Evolutionary conservation across 2,797 vertebrate species (phyloP), one percentile per base, ranked within the genome.

Genomic region (Epinephelus coioides): DNA sequence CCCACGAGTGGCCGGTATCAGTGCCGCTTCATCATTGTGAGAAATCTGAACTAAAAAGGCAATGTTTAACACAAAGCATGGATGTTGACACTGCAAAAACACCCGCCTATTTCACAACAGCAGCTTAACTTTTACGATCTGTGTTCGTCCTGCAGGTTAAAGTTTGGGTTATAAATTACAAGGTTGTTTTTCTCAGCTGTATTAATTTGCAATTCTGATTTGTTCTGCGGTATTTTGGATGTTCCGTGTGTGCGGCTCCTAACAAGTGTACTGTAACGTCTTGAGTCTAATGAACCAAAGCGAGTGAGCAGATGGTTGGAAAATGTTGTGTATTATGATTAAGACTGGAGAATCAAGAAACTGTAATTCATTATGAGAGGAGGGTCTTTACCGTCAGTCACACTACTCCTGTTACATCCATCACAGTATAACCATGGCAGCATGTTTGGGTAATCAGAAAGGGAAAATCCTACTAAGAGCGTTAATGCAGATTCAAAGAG

Each of bases 201-300:
- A 63, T 56, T 38, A 2, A 71, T 66, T 81, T 62, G 47, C 34
- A 59, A 43, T 50, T 75, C 15, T 30, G 34, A 76, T 68, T 49
- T 51, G 38, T 18, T 46, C 53, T 17, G 12, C 30, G 19, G 12
- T 61, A 43, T 67, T 18, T 54, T 53, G 47, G 1, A 46, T 64
- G n/a, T 43, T 54, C 38, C 64, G 30, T 47, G 55, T 60, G 40
- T 25, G 23, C 69, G 63, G 18, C 13, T 75, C 18, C 44, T 14
- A 51, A 63, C 6, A 23, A 23, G 0, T 56, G 25, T 18, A 23
- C 40, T 69, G 54, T 47, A 25, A 15, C 1, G 15, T 63, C 53
- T 27, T 50, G 18, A 46, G 71, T 71, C 27, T 66, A 51, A 67
- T 76, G 34, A 69, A 50, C 25, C 40, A 69, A 61, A 60, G 13